Evolutionary conservation across 2,888 invertebrate genomes (phyloP).

Genomic region (Callyntrura sp.): DNA sequence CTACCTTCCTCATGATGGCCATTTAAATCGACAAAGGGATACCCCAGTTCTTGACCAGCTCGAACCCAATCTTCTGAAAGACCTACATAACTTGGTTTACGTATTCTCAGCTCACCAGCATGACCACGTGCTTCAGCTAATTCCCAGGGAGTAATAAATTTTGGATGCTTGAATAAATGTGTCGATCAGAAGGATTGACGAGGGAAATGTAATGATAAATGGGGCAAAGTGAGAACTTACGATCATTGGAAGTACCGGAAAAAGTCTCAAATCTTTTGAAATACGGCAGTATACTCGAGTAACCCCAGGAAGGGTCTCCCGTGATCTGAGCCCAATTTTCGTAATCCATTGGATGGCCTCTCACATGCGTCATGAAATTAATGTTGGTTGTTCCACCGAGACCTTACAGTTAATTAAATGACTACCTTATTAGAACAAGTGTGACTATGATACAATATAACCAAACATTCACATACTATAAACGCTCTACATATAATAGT

Average conservation of each 20-base stretch:
- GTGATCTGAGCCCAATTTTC: conserved; percentile 70
- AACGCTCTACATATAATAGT: too few relatives aligned
- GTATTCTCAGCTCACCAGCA: conserved; percentile 82
- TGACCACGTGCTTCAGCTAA: conserved; percentile 76
- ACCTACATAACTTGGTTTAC: conserved; percentile 87
- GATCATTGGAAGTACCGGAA: conserved; percentile 64
- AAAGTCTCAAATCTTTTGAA: conserved; percentile 72
- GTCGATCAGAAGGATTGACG: not conserved
- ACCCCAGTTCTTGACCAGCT: conserved; percentile 81
- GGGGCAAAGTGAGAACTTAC: not conserved
- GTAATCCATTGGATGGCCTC: conserved; percentile 69
- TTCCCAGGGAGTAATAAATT: not conserved
- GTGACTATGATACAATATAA: too few relatives aligned
- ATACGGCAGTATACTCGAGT: conserved; percentile 61
- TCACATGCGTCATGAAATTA: conserved; percentile 69
- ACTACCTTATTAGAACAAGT: too few relatives aligned
- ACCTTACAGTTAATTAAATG: not conserved
- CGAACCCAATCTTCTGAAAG: conserved; percentile 74
- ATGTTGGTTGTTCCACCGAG: conserved; percentile 69
- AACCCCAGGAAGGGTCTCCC: conserved; percentile 71
- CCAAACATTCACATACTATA: too few relatives aligned
- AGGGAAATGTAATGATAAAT: not conserved
- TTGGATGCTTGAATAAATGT: not conserved
- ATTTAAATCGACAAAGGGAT: conserved; percentile 73
- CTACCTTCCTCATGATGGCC: conserved; percentile 58